Base-by-base conservation (phyloP, 2,888 invertebrate species). In the Sphaerophoria taeniata region DNA sequence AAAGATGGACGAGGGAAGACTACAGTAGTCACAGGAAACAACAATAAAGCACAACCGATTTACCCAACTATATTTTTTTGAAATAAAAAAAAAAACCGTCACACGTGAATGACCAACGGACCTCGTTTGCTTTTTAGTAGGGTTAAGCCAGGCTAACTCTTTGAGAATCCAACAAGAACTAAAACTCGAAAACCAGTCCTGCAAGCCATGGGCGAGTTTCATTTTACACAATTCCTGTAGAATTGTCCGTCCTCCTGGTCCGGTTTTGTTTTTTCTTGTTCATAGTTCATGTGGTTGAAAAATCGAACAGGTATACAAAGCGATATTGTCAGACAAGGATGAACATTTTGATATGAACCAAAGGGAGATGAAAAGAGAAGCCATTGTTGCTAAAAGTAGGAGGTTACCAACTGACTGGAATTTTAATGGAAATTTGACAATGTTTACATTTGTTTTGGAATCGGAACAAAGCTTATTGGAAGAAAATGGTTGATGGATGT, bases 91-190 rank as follows among this genome's bases (percentile, higher is more conserved):
- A 81, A 67, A 72, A 45, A 67, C 51, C 53, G 63, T 31, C 51
- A 82, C 81, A 85, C 74, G 73, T 69, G 73, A 78, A 39, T 70
- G 61, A 76, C 61, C 72, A 45, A 56, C 81, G 72, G 61, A 71
- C 58, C 75, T 55, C 77, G 61, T 78, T 82, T 72, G 55, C 78
- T 72, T 24, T 71, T 67, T 49, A 34, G 31, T 60, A 60, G 24
- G 39, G 39, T 24, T 60, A 76, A 85, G 72, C 69, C 81, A 73
- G 63, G 51, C 89, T 88, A 89, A 90, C 92, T 90, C 91, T 91
- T 90, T 90, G 91, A 91, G 91, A 91, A 91, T 90, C 90, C 91
- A 91, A 90, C 90, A 91, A 91, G 91, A 92, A 92, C 92, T 92
- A 90, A 91, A 91, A 89, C 89, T 89, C 89, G 89, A 89, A 91